Evolutionary conservation across 2,888 invertebrate genomes (phyloP), one percentile per base, ranked within the genome.

Genomic region (Pandemis corylana): DNA sequence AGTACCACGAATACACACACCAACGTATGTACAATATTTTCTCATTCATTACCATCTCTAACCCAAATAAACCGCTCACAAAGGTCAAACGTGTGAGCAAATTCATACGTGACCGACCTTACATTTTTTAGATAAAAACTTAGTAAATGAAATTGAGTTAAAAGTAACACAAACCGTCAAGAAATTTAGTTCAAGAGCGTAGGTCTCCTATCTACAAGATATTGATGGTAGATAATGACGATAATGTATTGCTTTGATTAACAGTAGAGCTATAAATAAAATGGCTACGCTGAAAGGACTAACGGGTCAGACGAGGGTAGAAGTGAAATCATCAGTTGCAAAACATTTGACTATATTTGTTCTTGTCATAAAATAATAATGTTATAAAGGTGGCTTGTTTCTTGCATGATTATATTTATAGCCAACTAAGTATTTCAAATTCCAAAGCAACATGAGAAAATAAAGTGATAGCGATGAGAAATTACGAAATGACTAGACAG

Each of bases 181-280:
- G 10, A 51, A 41, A 67, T 41, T 13, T 67, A 67, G 67, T 53
- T 67, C 67, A 67, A 67, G 67, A 67, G 36, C 67, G 12, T 51
- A 53, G 62, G 66, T 15, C 53, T 9, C 67, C 42, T 67, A 67
- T 67, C 67, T 49, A 66, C n/a, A 12, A 53, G 67, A 36, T 67
- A 67, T 67, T 53, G 67, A 41, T 42, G 36, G 53, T 41, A 67
- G 67, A 67, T 67, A 67, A 67, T 41, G 67, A 67, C 51, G 49
- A 66, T 66, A 28, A 49, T 51, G 65, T 49, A 44, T 36, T 41
- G 5, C 51, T 51, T 66, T 66, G 49, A 66, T 51, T 66, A 51
- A 20, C 28, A 36, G 41, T 62, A 6, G 1, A 62, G 42, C n/a
- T 62, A 42, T 59, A 12, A 12, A 59, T 59, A 59, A 51, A 28